phyloP scores from a whole-genome alignment of 2,888 invertebrate genomes.

The Amblyjoppa proteus region DNA sequence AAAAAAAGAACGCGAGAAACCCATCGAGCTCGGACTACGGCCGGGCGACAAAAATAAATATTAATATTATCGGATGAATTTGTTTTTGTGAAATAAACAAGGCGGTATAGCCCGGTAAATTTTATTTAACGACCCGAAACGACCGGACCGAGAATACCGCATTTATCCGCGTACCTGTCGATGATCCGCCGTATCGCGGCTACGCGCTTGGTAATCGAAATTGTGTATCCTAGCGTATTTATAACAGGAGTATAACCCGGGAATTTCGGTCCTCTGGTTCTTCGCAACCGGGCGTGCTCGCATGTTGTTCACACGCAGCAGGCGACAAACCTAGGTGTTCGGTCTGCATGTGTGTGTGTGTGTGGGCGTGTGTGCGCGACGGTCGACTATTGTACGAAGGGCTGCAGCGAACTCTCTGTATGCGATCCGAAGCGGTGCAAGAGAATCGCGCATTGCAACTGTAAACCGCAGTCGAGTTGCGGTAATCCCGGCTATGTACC shows the following conservation, averaged over 20 bases:
- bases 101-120: constrained; percentile 10
- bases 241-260: constrained; percentile 1
- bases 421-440: constrained; percentile 8
- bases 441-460: constrained; percentile 40
- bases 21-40: constrained; percentile 7
- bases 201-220: constrained; percentile 7
- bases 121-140: constrained; percentile 17
- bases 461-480: constrained; percentile 34
- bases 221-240: constrained; percentile 6
- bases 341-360: not conserved
- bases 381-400: constrained; percentile 24
- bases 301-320: constrained; percentile 7
- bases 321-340: constrained; percentile 18
- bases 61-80: constrained; percentile 56
- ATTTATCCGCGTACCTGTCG: constrained; percentile 31
- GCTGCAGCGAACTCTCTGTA: constrained; percentile 15
- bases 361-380: not conserved
- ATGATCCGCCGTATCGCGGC: constrained; percentile 10
- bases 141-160: constrained; percentile 20
- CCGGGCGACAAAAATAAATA: constrained; percentile 38
- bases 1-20: constrained; percentile 18
- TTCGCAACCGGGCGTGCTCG: not conserved
- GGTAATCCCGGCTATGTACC: constrained; percentile 45
- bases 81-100: constrained; percentile 45
- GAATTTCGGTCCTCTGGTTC: constrained; percentile 15